phyloP scores from a whole-genome alignment of 2,797 vertebrate species.

The Eleutherodactylus coqui region DNA sequence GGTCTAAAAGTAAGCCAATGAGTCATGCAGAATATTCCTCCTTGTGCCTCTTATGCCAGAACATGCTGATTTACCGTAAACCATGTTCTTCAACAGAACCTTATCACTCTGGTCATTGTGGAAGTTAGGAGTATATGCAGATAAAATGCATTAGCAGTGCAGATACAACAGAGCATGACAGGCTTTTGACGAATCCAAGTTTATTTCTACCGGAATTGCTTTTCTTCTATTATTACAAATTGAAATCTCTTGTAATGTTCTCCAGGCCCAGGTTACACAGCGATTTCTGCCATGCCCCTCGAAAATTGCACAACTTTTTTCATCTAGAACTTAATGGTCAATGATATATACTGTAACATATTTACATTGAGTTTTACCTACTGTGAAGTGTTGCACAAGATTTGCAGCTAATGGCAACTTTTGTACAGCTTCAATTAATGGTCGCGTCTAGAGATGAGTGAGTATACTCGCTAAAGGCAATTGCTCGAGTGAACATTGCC shows the following conservation, averaged over 20 bases:
- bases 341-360: neutral
- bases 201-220: slow-evolving; percentile 40
- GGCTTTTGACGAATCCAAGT: slow-evolving; percentile 5
- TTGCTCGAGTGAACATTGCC: too few relatives aligned
- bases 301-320: neutral
- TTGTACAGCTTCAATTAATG: neutral
- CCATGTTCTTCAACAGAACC: slow-evolving; percentile 62
- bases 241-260: neutral
- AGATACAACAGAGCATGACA: neutral
- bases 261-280: neutral
- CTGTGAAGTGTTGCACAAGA: neutral
- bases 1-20: slow-evolving; percentile 84
- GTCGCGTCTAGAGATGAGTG: too few relatives aligned
- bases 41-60: slow-evolving; percentile 55
- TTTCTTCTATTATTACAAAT: slow-evolving; percentile 26
- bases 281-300: neutral
- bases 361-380: neutral
- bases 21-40: neutral
- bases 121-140: neutral
- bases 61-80: slow-evolving; percentile 57
- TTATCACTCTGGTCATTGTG: neutral
- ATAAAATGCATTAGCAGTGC: neutral
- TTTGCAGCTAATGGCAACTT: neutral
- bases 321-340: neutral
- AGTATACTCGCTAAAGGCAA: too few relatives aligned